Evolutionary conservation across 2,113 vertebrate species (phyloP).

Genomic region (Oncorhynchus gorbuscha): DNA sequence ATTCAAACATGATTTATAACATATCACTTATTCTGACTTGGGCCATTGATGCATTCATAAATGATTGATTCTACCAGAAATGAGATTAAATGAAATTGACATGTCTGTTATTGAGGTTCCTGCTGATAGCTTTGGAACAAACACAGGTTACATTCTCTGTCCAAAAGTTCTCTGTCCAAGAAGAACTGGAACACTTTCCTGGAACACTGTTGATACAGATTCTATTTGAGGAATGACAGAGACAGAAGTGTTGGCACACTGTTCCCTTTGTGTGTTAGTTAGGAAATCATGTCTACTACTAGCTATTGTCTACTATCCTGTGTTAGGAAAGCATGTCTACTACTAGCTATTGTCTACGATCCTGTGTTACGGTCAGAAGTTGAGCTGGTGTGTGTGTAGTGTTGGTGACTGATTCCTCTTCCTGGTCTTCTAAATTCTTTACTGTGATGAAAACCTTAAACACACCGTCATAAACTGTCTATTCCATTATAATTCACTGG

Average conservation of each 20-base stretch:
- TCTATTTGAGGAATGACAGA: constrained; percentile 21
- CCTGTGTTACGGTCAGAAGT: not conserved
- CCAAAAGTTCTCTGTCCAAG: constrained; percentile 46
- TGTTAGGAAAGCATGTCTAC: not conserved
- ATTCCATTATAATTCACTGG: not conserved
- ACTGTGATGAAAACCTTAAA: not conserved
- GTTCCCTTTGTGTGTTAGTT: constrained; percentile 1
- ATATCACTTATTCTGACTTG: too few relatives aligned
- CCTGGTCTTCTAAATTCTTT: not conserved
- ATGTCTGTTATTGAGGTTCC: not conserved
- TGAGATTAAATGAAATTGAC: not conserved
- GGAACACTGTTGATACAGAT: constrained; percentile 31
- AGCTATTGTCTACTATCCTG: not conserved
- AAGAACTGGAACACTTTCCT: constrained; percentile 56
- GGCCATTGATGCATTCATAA: too few relatives aligned
- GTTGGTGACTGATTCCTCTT: not conserved
- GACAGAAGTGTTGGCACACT: constrained; percentile 10
- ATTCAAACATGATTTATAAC: not conserved
- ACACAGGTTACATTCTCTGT: constrained; percentile 18
- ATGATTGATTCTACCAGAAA: not conserved
- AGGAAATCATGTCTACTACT: not conserved
- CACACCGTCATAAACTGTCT: not conserved
- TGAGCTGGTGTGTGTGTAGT: not conserved
- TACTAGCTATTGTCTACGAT: not conserved
- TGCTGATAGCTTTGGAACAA: constrained; percentile 27